Conservation (phyloP, 1,140 invertebrate genomes). For the Drosophila kanapiae region DNA sequence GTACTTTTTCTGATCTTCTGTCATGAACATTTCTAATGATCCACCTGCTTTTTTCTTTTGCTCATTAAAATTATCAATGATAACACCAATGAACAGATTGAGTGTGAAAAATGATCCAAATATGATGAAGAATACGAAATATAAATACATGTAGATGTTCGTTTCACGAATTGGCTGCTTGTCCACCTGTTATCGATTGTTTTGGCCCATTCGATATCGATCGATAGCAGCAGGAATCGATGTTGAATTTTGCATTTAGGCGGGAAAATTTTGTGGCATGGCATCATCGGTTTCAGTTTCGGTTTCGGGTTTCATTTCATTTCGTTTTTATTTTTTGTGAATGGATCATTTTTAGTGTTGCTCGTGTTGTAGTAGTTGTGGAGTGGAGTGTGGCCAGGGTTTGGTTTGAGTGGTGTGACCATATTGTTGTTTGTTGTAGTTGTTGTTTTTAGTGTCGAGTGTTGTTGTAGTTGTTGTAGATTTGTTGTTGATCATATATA, state of each 20-base stretch:
- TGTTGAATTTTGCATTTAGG: constrained; percentile 41
- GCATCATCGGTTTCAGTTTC: constrained; percentile 52
- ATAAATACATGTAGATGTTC: constrained; percentile 98
- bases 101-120: constrained; percentile 99
- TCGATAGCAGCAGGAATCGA: constrained; percentile 44
- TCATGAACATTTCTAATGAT: constrained; percentile 99
- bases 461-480: constrained; percentile 51
- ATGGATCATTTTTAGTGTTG: constrained; percentile 83
- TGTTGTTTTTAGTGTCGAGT: constrained; percentile 54
- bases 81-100: constrained; percentile 99
- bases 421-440: constrained; percentile 59
- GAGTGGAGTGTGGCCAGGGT: constrained; percentile 41
- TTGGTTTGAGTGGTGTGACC: constrained; percentile 49
- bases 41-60: constrained; percentile 99
- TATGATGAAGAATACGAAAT: constrained; percentile 99
- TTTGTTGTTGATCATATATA: constrained; percentile 67
- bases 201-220: constrained; percentile 37
- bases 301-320: constrained; percentile 35
- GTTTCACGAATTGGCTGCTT: constrained; percentile 97
- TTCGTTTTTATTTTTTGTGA: constrained; percentile 50
- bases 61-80: constrained; percentile 99
- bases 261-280: constrained; percentile 53
- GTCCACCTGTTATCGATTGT: constrained; percentile 88
- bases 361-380: constrained; percentile 61
- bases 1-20: constrained; percentile 99